A percentile compares a stretch with the other conserved stretches of the same genome.
These are phyloP conservation scores for Euura saliciscinereae DNA, from an alignment of 1,140 invertebrate species.

Conservation along the genomic window DNA sequence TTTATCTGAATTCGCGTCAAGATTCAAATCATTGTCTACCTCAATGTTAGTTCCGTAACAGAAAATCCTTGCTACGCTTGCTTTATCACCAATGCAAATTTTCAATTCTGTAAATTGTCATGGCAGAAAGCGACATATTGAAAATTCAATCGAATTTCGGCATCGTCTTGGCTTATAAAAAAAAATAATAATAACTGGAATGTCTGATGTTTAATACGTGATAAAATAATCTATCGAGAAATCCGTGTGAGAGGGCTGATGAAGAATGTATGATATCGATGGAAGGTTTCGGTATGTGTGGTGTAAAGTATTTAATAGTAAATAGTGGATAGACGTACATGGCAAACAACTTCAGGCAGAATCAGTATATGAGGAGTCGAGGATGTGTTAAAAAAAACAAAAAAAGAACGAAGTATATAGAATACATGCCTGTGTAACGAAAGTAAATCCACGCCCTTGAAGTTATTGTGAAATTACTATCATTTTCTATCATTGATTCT, in stretches of 20 bases:
- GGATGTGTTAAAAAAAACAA: background rate
- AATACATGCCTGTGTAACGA: background rate
- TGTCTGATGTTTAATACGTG: slow-evolving; percentile 14
- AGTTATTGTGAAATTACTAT: background rate
- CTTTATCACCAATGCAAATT: too few relatives aligned
- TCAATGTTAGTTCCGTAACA: too few relatives aligned
- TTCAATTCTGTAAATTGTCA: too few relatives aligned
- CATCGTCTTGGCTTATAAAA: background rate
- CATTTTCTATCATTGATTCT: slow-evolving; percentile 11
- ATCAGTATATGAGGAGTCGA: background rate
- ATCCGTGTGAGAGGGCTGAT: too few relatives aligned
- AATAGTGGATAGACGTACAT: background rate
- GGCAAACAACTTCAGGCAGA: slow-evolving; percentile 1
- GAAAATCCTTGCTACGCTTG: too few relatives aligned
- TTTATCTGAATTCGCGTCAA: too few relatives aligned
- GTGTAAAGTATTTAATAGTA: background rate
- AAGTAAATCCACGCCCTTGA: slow-evolving; percentile 2
- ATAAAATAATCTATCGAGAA: slow-evolving; percentile 7
- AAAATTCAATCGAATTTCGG: background rate
- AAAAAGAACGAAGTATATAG: background rate
- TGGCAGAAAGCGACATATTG: too few relatives aligned
- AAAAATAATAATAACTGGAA: too few relatives aligned
- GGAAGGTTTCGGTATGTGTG: too few relatives aligned
- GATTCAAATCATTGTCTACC: too few relatives aligned
- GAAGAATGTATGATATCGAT: too few relatives aligned